Evolutionary conservation across 1,140 invertebrate species (phyloP), one percentile per base, ranked within the genome.

Genomic region (Drosophila eugracilis): DNA sequence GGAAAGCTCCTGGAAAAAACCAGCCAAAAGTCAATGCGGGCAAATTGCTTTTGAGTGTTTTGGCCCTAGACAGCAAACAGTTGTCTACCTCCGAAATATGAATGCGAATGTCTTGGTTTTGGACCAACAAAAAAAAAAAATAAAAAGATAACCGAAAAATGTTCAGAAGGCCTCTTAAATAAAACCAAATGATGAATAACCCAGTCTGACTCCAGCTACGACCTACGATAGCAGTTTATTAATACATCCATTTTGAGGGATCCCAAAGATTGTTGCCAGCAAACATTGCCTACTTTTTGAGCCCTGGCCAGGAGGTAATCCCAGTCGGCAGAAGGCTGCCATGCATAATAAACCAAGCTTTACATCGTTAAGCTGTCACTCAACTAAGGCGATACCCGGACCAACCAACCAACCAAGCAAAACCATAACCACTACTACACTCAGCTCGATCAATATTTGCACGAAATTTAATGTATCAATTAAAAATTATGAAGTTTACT

Each of bases 401-500:
- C 12, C 44, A 34, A 22, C n/a, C n/a, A 42, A n/a, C 19, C 41
- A n/a, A 42, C 6, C 42, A n/a, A n/a, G n/a, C 42, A 10, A 45
- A 15, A 21, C 26, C 21, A 22, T 7, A 32, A 17, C 24, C 47
- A 63, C 65, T 39, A 32, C n/a, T n/a, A n/a, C n/a, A n/a, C 47
- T 62, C 47, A 52, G 59, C 66, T 85, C 42, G 42, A 62, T 73
- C 73, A 89, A 89, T 88, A 88, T 88, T 88, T 89, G 78, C 67
- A 88, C 83, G 62, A 71, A 90, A 85, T 90, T 91, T 91, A 91
- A 91, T 91, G 90, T 91, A 91, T 91, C 90, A 91, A 91, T 91
- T 91, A 91, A 91, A 91, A 91, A 91, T 91, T 91, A 91, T 91
- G 90, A 91, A 91, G 90, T 90, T 91, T 89, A 75, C 89, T 91